A percentile compares a stretch with the other conserved stretches of the same genome.
These are phyloP conservation scores for Dugesia japonica DNA, from an alignment of 2,888 invertebrate genomes.

Conservation along the genomic window DNA sequence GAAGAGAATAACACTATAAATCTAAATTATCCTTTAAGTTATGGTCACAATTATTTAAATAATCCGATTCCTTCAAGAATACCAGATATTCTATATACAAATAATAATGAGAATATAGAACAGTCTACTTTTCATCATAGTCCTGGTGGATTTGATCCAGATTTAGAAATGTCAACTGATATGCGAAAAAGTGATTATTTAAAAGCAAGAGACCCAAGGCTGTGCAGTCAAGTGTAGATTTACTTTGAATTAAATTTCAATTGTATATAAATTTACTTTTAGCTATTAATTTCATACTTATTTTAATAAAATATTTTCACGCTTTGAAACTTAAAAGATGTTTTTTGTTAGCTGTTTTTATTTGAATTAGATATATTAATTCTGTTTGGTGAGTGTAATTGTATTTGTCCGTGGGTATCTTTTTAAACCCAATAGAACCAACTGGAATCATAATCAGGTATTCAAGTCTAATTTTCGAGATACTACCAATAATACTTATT, in stretches of 20 bases:
- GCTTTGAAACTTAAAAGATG: too few relatives aligned
- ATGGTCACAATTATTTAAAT: background rate
- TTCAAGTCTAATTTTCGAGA: too few relatives aligned
- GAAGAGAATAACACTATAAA: background rate
- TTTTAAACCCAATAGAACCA: too few relatives aligned
- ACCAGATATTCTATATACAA: background rate
- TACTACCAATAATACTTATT: too few relatives aligned
- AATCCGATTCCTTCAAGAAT: background rate
- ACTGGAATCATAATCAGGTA: too few relatives aligned
- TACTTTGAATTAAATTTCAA: background rate
- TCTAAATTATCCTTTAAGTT: background rate
- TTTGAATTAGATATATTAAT: too few relatives aligned
- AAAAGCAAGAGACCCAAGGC: background rate
- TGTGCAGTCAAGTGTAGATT: conserved; percentile 5
- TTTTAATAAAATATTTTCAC: too few relatives aligned
- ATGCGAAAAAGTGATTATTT: background rate
- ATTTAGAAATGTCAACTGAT: conserved; percentile 2
- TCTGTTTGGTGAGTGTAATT: too few relatives aligned
- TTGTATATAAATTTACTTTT: too few relatives aligned
- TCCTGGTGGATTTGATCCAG: background rate
- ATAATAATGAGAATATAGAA: background rate
- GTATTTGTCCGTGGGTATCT: too few relatives aligned
- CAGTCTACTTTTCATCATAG: background rate
- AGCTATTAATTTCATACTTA: too few relatives aligned
- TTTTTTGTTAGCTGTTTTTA: too few relatives aligned